Conservation (phyloP, 2,113 vertebrate genomes). For the Desmodus rotundus region DNA sequence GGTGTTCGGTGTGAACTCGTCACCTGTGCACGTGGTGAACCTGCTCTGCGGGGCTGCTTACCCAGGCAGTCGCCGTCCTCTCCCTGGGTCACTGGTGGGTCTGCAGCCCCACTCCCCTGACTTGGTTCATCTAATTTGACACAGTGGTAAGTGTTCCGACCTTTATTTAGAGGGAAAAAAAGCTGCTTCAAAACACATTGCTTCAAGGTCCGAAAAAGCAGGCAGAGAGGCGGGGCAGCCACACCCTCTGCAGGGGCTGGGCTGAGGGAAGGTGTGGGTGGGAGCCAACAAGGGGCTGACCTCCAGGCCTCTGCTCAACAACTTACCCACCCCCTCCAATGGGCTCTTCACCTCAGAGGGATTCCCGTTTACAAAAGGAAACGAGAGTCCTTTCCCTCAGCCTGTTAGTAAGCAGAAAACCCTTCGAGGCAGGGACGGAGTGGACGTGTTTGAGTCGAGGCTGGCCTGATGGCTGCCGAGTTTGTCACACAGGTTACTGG, state of each 20-base stretch:
- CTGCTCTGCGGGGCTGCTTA: neutral
- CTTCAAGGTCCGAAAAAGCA: neutral
- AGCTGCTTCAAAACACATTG: neutral
- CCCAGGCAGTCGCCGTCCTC: neutral
- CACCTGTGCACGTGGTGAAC: fast-evolving
- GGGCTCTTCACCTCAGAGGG: neutral
- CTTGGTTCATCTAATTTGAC: neutral
- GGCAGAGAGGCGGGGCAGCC: neutral
- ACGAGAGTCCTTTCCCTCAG: neutral
- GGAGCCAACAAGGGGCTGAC: neutral
- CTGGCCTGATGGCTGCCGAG: neutral
- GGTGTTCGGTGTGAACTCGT: neutral
- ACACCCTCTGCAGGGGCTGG: fast-evolving
- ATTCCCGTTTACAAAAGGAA: fast-evolving
- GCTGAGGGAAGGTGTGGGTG: fast-evolving
- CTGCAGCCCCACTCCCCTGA: no score
- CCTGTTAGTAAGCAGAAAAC: neutral
- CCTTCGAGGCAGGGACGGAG: neutral
- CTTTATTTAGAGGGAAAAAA: neutral
- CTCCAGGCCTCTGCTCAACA: neutral
- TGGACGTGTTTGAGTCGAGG: neutral
- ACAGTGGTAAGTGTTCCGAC: neutral
- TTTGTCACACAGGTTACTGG: conserved; percentile 55
- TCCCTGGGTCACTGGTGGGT: no score
- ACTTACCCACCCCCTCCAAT: neutral